Percentiles rank a stretch among this genome's conserved stretches.
Evolutionary conservation across 1,140 invertebrate species (phyloP).

Genomic region (Platorchestia sp.): DNA sequence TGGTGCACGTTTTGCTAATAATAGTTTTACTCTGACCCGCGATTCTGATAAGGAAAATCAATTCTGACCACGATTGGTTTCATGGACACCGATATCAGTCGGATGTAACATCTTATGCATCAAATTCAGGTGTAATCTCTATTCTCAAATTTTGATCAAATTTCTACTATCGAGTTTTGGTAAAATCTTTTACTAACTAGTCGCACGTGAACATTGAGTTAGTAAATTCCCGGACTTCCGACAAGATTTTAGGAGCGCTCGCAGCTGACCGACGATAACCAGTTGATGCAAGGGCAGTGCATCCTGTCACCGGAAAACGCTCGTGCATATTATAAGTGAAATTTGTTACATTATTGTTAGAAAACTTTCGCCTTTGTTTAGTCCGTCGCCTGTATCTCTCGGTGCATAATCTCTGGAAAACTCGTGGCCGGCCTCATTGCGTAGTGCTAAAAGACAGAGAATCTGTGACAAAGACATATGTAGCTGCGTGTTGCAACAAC

Average conservation of each 20-base stretch:
- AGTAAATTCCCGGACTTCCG: conserved; percentile 3
- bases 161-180: not conserved
- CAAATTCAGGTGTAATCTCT: not conserved
- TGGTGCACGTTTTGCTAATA: not conserved
- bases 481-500: not conserved
- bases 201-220: too few species aligned
- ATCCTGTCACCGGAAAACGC: not conserved
- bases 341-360: not conserved
- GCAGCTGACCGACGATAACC: not conserved
- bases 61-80: not conserved
- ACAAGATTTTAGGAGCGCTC: not conserved
- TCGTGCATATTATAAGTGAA: not conserved
- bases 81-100: not conserved
- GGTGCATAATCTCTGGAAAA: not conserved
- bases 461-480: not conserved
- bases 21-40: not conserved
- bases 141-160: not conserved
- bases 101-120: too few species aligned
- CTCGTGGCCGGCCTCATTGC: not conserved
- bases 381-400: not conserved
- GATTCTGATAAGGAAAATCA: not conserved
- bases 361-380: not conserved
- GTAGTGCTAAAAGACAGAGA: not conserved
- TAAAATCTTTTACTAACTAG: too few species aligned
- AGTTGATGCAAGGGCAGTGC: not conserved